Percentiles rank a stretch among this genome's conserved stretches.
phyloP scores from a whole-genome alignment of 2,888 invertebrate species.

The Cantharis lateralis region DNA sequence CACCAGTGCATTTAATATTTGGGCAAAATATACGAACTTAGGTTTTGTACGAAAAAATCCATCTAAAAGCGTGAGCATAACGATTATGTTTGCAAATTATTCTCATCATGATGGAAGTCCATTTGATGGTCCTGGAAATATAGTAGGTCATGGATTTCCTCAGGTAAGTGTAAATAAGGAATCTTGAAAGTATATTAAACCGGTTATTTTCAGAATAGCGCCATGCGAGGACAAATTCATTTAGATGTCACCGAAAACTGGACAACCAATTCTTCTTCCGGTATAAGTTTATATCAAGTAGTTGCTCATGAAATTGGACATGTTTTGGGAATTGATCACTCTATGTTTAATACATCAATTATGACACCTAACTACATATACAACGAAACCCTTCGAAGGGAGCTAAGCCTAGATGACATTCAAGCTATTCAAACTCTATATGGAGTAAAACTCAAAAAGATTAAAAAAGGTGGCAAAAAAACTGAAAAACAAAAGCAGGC shows the following conservation, averaged over 20 bases:
- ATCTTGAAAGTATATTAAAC: neutral
- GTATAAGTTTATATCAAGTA: neutral
- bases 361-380: neutral
- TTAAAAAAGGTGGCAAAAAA: neutral
- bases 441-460: neutral
- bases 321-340: neutral
- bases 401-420: neutral
- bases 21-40: neutral
- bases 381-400: neutral
- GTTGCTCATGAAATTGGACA: neutral
- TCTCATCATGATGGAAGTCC: neutral
- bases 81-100: neutral
- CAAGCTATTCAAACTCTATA: neutral
- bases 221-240: neutral
- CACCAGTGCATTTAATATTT: neutral
- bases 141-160: neutral
- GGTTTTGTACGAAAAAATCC: neutral
- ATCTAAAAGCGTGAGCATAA: neutral
- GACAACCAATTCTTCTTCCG: neutral
- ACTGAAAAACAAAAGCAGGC: neutral
- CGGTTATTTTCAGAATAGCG: neutral
- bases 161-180: neutral
- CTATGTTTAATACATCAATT: neutral
- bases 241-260: neutral
- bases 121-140: neutral